Base-by-base conservation (phyloP, 37 sponge, comb jelly and placozoan species). In the Haliclona indistincta region DNA sequence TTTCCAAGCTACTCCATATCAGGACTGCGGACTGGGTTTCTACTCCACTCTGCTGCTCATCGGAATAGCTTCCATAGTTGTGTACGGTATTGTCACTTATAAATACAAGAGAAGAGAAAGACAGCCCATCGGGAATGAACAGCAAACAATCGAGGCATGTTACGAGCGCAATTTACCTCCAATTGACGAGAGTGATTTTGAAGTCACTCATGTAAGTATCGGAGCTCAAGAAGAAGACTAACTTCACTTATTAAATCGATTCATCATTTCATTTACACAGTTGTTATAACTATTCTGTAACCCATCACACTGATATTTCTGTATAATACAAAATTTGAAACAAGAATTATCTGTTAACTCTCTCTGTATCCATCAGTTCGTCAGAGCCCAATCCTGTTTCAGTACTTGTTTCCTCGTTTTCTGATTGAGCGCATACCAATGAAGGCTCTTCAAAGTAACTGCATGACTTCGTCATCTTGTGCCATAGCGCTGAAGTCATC, bases 381-480 rank as follows among this genome's bases (percentile, higher is more conserved):
- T n/a, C n/a, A n/a, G n/a, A n/a, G n/a, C n/a, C n/a, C n/a, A n/a
- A n/a, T n/a, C n/a, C n/a, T n/a, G n/a, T n/a, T n/a, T n/a, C n/a
- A n/a, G n/a, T n/a, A n/a, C n/a, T n/a, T n/a, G n/a, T n/a, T n/a
- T n/a, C n/a, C n/a, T n/a, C n/a, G n/a, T n/a, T n/a, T n/a, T n/a
- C n/a, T n/a, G n/a, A n/a, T n/a, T n/a, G n/a, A n/a, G n/a, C n/a
- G n/a, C n/a, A n/a, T n/a, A n/a, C n/a, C 10, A 47, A 53, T 19
- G 70, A 64, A 43, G 91, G 91, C 36, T 90, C 95, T 51, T 94
- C 95, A 11, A 22, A 36, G 33, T 94, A 91, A 86, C 90, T 90
- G 39, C 0, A 64, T 72, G 45, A 90, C 95, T 42, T 87, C 84
- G 1, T 82, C 88, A 71, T 94, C 95, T 41, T 47, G 36, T 10